A percentile compares a stretch with the other conserved stretches of the same genome.
Conservation (phyloP, 2,797 vertebrate genomes). For the Pipistrellus nathusii region DNA sequence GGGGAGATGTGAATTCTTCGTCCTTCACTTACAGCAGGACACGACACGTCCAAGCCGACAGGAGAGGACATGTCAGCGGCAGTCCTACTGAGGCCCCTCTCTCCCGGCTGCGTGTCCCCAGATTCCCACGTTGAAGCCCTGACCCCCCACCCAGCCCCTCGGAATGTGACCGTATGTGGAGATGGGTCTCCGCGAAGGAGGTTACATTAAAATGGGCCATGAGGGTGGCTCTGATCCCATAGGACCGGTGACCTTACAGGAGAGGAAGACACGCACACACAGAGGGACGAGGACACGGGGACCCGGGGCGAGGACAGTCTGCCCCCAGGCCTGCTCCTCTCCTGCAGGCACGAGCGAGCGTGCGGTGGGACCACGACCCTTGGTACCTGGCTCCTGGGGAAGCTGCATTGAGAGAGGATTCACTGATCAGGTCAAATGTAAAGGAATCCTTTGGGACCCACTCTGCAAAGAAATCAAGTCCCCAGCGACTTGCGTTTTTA, state of each 20-base stretch:
- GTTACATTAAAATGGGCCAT: rapidly evolving
- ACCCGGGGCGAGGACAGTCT: rapidly evolving
- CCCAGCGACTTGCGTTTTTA: background rate
- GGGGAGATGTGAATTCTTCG: background rate
- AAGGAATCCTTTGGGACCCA: background rate
- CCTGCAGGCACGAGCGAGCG: background rate
- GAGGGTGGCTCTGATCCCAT: no score
- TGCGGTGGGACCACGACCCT: no score
- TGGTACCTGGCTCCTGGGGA: background rate
- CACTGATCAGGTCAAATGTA: rapidly evolving
- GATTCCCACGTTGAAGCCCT: background rate
- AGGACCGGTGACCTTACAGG: background rate
- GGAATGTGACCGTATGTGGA: background rate
- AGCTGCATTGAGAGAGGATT: background rate
- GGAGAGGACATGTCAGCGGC: background rate
- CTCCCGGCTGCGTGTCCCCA: rapidly evolving
- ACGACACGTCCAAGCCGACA: rapidly evolving
- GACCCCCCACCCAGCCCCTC: background rate
- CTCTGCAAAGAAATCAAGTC: background rate
- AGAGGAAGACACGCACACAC: background rate
- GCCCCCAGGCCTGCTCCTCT: background rate
- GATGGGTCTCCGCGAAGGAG: background rate
- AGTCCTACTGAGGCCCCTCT: background rate
- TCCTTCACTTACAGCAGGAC: background rate
- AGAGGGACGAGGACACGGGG: rapidly evolving